A percentile compares a stretch with the other conserved stretches of the same genome.
phyloP scores from a whole-genome alignment of 92 coral and sea anemone species.

The Pocillopora grandis region DNA sequence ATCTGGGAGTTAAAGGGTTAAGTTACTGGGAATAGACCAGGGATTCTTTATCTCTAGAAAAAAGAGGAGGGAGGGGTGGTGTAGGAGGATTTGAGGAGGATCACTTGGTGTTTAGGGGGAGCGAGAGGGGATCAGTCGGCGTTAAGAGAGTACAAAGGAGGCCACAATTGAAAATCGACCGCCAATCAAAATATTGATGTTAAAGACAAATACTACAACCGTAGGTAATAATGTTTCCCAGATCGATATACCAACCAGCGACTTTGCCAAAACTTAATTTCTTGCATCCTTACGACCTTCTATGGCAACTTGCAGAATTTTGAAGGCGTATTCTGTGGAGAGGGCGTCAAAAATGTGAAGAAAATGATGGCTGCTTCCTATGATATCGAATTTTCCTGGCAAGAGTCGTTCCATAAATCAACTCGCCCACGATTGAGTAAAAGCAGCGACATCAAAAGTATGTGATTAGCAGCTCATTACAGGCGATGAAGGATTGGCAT shows the following conservation, averaged over 20 bases:
- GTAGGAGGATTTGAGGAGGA: too few species aligned
- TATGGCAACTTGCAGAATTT: constrained; percentile 22
- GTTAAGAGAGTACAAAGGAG: too few species aligned
- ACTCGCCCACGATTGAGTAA: constrained; percentile 35
- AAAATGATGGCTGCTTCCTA: constrained; percentile 69
- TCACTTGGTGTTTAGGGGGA: too few species aligned
- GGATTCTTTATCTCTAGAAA: too few species aligned
- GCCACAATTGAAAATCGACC: too few species aligned
- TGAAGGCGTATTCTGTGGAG: constrained; percentile 57
- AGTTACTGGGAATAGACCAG: too few species aligned
- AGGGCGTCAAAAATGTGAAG: constrained; percentile 57
- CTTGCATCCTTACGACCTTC: constrained; percentile 18
- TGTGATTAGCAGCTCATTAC: constrained; percentile 40
- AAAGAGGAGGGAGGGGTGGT: too few species aligned
- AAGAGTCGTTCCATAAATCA: constrained; percentile 58
- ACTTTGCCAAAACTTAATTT: constrained; percentile 16
- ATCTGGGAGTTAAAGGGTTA: too few species aligned
- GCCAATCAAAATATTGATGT: background rate
- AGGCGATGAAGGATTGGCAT: constrained; percentile 40
- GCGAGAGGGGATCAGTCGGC: too few species aligned
- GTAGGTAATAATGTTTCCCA: constrained; percentile 28
- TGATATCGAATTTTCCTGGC: constrained; percentile 60
- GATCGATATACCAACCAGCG: constrained; percentile 18
- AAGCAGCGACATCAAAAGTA: constrained; percentile 51
- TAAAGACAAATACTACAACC: constrained; percentile 24